A percentile compares a stretch with the other conserved stretches of the same genome.
Evolutionary conservation across 2,113 vertebrate genomes (phyloP).

Genomic region (Neodon shergylaensis): DNA sequence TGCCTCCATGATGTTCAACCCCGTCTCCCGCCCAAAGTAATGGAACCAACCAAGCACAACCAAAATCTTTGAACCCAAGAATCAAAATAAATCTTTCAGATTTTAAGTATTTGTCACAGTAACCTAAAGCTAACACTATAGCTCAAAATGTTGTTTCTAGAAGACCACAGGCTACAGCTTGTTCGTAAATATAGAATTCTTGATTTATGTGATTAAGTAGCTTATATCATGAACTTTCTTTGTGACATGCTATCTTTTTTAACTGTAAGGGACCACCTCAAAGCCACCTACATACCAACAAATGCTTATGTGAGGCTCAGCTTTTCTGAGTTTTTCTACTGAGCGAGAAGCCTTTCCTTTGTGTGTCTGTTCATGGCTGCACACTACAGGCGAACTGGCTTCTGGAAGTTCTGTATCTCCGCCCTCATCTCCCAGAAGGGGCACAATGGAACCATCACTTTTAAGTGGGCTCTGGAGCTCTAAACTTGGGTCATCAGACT

Average conservation of each 20-base stretch:
- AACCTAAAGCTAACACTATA: not conserved
- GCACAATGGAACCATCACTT: not conserved
- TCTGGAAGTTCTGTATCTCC: not conserved
- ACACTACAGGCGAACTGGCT: not conserved
- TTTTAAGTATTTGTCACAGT: not conserved
- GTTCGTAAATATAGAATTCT: not conserved
- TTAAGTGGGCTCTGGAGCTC: not conserved
- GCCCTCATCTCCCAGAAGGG: not conserved
- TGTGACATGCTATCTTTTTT: slow-evolving; percentile 10
- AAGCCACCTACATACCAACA: not conserved
- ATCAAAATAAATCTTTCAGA: not conserved
- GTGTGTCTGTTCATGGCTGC: not conserved
- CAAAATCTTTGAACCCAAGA: not conserved
- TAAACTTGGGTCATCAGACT: not conserved
- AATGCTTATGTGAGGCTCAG: not conserved
- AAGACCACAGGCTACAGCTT: not conserved
- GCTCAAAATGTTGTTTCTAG: not conserved
- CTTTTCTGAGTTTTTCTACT: not conserved
- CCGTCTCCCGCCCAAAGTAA: not conserved
- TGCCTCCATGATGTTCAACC: not conserved
- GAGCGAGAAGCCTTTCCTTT: slow-evolving; percentile 22
- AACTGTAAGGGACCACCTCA: not conserved
- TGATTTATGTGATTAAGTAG: not conserved
- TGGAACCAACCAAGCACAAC: not conserved
- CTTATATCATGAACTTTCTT: slow-evolving; percentile 25